A percentile compares a stretch with the other conserved stretches of the same genome.
These are phyloP conservation scores for Psammodynastes pulverulentus DNA, from an alignment of 2,113 vertebrate species.

Conservation along the genomic window DNA sequence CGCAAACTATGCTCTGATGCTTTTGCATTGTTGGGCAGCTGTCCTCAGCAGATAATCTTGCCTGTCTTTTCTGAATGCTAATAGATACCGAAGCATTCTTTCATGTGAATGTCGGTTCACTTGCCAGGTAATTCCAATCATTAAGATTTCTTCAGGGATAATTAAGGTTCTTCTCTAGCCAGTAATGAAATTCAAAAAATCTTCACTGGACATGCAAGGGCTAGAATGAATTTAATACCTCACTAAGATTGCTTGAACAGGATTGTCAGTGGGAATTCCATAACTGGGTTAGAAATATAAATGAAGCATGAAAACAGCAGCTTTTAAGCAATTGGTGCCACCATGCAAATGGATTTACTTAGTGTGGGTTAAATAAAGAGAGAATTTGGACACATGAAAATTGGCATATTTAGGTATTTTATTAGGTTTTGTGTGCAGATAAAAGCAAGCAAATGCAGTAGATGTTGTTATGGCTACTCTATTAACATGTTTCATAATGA, in stretches of 20 bases:
- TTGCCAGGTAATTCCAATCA: neutral
- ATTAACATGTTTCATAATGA: neutral
- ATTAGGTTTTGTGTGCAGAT: slow-evolving; percentile 12
- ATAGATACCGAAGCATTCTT: neutral
- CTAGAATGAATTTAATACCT: slow-evolving; percentile 12
- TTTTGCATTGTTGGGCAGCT: neutral
- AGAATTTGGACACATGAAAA: neutral
- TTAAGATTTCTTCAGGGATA: slow-evolving; percentile 24
- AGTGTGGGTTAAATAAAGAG: neutral
- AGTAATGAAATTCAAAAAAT: slow-evolving; percentile 17
- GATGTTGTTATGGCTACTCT: neutral
- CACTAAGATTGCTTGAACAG: slow-evolving; percentile 14
- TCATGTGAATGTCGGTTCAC: accelerated
- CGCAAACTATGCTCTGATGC: neutral
- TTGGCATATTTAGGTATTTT: slow-evolving; percentile 9
- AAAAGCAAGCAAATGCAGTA: neutral
- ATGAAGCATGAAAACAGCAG: slow-evolving; percentile 14
- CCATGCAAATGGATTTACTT: slow-evolving; percentile 10
- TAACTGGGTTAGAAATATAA: slow-evolving; percentile 5
- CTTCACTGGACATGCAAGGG: neutral
- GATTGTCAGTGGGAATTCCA: slow-evolving; percentile 9
- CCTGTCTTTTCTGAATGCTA: slow-evolving; percentile 9
- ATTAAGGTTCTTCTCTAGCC: slow-evolving; percentile 9
- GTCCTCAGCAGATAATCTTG: neutral
- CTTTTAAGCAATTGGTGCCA: slow-evolving; percentile 19